Percentiles rank a stretch among this genome's conserved stretches.
Evolutionary conservation across 2,888 invertebrate species (phyloP).

Genomic region (Agonopterix subpropinquella): DNA sequence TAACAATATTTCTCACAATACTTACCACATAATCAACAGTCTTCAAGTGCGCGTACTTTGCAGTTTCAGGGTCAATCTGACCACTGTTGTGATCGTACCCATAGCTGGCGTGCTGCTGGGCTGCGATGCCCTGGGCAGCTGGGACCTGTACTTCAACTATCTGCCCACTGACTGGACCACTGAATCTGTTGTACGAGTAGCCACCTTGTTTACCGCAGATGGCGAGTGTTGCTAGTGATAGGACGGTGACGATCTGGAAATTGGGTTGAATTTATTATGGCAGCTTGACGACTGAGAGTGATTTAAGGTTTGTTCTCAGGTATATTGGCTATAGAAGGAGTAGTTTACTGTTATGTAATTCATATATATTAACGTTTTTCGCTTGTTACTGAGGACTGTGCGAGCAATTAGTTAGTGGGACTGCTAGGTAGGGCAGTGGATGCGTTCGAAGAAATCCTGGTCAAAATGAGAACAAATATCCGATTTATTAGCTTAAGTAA

Average conservation of each 20-base stretch:
- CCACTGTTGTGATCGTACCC: constrained; percentile 67
- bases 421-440: too few relatives aligned
- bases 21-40: constrained; percentile 80
- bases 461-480: too few relatives aligned
- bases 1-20: neutral
- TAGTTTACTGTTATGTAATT: too few relatives aligned
- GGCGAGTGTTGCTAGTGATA: constrained; percentile 37
- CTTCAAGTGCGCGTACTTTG: constrained; percentile 70
- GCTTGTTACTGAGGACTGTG: too few relatives aligned
- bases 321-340: too few relatives aligned
- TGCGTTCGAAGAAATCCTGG: too few relatives aligned
- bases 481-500: too few relatives aligned
- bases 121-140: constrained; percentile 53
- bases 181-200: constrained; percentile 82
- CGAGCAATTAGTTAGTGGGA: too few relatives aligned
- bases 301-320: too few relatives aligned
- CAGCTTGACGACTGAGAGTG: too few relatives aligned
- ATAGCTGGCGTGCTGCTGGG: constrained; percentile 66
- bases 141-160: constrained; percentile 74
- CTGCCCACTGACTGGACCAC: constrained; percentile 83
- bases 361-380: too few relatives aligned
- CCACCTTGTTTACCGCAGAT: constrained; percentile 63
- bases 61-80: constrained; percentile 61
- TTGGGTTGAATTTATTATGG: too few relatives aligned
- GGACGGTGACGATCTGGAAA: constrained; percentile 36